phyloP scores from a whole-genome alignment of 2,113 vertebrate genomes.

The Chinchilla lanigera region DNA sequence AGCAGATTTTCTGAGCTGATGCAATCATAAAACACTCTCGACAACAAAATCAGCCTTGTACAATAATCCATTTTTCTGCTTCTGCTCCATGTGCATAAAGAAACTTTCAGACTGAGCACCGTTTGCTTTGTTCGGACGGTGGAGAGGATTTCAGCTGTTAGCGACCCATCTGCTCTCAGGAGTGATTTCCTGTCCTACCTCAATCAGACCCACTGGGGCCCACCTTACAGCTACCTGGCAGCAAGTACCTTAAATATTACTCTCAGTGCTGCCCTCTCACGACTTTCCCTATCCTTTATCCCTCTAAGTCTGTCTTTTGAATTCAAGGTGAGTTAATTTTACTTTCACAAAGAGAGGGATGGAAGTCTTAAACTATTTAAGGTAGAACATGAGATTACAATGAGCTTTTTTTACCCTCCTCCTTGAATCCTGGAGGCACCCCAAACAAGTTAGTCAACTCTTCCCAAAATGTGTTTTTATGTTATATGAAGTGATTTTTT shows the following conservation, averaged over 20 bases:
- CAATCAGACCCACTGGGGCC: background rate
- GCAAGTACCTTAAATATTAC: background rate
- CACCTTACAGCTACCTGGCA: constrained; percentile 4
- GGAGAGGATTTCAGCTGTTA: background rate
- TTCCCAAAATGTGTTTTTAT: background rate
- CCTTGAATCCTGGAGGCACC: background rate
- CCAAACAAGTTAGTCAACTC: background rate
- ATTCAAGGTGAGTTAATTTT: background rate
- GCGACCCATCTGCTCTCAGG: background rate
- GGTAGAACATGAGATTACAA: background rate
- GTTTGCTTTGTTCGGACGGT: background rate
- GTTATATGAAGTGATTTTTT: background rate
- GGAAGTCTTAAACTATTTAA: background rate
- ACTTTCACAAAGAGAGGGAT: background rate
- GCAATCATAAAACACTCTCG: constrained; percentile 29
- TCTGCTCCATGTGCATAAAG: background rate
- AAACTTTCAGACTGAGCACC: background rate
- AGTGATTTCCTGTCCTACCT: background rate
- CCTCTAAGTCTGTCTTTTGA: background rate
- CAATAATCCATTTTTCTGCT: constrained; percentile 41
- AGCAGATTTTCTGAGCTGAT: background rate
- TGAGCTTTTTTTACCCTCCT: background rate
- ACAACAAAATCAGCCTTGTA: constrained; percentile 29
- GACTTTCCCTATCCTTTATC: background rate
- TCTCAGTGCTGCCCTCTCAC: background rate